These are phyloP conservation scores for Pitangus sulphuratus DNA, from an alignment of 2,797 vertebrate genomes.

Conservation along the genomic window DNA sequence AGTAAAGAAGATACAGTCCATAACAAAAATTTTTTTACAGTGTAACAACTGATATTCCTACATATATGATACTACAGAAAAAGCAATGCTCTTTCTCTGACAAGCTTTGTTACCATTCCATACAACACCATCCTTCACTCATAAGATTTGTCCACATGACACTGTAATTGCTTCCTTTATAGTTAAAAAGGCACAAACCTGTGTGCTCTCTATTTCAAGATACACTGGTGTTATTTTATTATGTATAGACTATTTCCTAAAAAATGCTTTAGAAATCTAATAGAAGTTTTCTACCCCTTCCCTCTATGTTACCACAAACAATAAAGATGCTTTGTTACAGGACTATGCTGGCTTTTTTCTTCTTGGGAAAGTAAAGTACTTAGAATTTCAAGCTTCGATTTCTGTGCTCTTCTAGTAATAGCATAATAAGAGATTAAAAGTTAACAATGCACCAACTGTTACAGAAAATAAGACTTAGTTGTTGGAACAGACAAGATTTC, in stretches of 20 bases:
- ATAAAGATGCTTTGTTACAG: background rate
- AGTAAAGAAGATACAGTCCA: background rate
- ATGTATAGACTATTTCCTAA: background rate
- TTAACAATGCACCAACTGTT: background rate
- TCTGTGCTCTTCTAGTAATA: background rate
- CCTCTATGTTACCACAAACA: background rate
- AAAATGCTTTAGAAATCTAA: background rate
- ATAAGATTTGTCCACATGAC: background rate
- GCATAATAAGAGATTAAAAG: background rate
- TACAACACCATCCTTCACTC: background rate
- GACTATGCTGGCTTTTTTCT: background rate
- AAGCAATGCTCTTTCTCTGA: background rate
- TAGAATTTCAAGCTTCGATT: background rate
- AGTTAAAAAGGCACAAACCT: background rate
- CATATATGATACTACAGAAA: background rate
- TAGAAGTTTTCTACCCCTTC: background rate
- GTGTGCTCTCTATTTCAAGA: background rate
- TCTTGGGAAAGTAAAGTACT: background rate
- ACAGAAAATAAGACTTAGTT: background rate
- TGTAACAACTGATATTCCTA: background rate
- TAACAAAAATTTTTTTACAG: background rate
- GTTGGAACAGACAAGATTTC: background rate
- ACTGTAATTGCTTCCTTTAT: background rate
- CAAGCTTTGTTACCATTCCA: background rate
- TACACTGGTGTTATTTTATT: fast-evolving